These are phyloP conservation scores for Lasioglossum marginatum DNA, from an alignment of 2,888 invertebrate genomes.

Conservation along the genomic window DNA sequence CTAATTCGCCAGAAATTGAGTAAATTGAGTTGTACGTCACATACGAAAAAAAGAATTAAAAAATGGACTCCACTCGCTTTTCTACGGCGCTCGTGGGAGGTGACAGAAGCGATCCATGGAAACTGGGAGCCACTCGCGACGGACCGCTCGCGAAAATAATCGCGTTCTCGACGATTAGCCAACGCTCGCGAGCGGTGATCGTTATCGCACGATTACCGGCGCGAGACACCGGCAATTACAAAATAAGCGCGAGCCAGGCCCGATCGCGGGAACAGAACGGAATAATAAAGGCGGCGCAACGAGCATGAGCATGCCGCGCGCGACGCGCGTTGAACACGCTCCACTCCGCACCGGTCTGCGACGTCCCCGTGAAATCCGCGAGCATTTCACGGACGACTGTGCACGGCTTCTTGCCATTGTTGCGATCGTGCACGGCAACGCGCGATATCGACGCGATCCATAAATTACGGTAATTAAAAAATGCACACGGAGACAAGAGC, in stretches of 20 bases:
- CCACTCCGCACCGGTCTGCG: not conserved
- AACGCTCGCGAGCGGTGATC: conserved; percentile 12
- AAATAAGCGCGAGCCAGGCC: conserved; percentile 24
- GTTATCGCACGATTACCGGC: conserved; percentile 19
- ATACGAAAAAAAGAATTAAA: not conserved
- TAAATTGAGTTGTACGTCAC: too few species aligned
- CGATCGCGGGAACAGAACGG: conserved; percentile 20
- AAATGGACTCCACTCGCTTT: not conserved
- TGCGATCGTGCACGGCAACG: not conserved
- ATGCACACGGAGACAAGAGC: not conserved
- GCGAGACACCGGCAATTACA: conserved; percentile 40
- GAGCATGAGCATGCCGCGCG: conserved; percentile 34
- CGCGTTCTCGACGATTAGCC: conserved; percentile 26
- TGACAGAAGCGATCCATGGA: conserved; percentile 14
- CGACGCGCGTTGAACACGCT: conserved; percentile 9
- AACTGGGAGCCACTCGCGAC: not conserved
- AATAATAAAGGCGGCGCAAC: conserved; percentile 28
- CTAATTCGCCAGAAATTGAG: not conserved
- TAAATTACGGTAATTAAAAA: conserved; percentile 42
- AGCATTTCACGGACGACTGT: conserved; percentile 58
- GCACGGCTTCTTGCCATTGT: conserved; percentile 44
- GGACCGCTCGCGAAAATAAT: conserved; percentile 24
- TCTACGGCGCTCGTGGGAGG: not conserved
- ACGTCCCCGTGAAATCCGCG: conserved; percentile 11
- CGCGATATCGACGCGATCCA: conserved; percentile 25